phyloP scores from a whole-genome alignment of 1,140 invertebrate species.

The Nasonia longicornis region DNA sequence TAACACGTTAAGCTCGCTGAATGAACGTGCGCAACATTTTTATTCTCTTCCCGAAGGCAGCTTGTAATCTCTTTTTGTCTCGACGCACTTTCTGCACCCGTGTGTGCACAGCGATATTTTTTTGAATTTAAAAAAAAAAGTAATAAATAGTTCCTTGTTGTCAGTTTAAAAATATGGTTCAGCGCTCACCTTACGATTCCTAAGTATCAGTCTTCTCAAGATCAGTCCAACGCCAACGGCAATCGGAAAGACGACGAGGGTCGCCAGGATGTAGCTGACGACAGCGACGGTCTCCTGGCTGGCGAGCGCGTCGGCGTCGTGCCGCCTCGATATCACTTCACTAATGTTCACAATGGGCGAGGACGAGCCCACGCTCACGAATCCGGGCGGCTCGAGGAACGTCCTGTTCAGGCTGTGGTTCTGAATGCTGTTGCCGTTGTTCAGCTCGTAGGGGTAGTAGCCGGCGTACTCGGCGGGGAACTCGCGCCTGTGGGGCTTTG shows the following conservation, averaged over 20 bases:
- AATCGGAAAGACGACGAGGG: constrained; percentile 67
- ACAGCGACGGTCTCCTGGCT: constrained; percentile 66
- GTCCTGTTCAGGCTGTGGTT: constrained; percentile 52
- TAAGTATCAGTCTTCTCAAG: constrained; percentile 69
- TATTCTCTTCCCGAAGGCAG: background rate
- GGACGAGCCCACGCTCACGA: constrained; percentile 54
- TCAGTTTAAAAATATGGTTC: background rate
- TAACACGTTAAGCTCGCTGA: constrained; percentile 23
- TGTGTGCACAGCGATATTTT: no score
- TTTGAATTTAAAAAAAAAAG: background rate
- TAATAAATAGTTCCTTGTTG: background rate
- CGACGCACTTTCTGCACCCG: background rate
- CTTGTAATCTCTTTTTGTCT: background rate
- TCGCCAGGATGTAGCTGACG: constrained; percentile 67
- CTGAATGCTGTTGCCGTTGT: background rate
- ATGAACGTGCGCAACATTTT: background rate
- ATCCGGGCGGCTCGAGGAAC: constrained; percentile 54
- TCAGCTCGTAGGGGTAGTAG: constrained; percentile 55
- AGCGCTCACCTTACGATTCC: constrained; percentile 67
- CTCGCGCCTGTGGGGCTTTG: constrained; percentile 40
- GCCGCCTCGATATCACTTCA: constrained; percentile 66
- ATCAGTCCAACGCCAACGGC: constrained; percentile 67
- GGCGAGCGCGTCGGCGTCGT: constrained; percentile 65
- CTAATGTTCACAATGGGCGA: constrained; percentile 60
- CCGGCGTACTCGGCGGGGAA: constrained; percentile 54